A percentile compares a stretch with the other conserved stretches of the same genome.
These are phyloP conservation scores for Ascaphus truei DNA, from an alignment of 2,113 vertebrate genomes.

Conservation along the genomic window DNA sequence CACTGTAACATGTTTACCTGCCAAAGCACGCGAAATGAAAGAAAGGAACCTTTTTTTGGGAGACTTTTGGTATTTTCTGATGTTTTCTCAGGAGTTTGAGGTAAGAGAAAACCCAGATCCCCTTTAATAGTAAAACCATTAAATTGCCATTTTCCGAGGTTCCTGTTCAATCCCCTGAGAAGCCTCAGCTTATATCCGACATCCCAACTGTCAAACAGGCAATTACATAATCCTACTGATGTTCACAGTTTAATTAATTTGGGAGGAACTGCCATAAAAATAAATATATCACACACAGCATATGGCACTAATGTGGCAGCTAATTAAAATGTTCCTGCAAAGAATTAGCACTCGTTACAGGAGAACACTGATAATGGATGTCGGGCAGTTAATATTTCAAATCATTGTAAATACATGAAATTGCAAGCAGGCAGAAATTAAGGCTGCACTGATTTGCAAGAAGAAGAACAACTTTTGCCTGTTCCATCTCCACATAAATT, in stretches of 20 bases:
- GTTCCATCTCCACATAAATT: too few relatives aligned
- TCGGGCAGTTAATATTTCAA: neutral
- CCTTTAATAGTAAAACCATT: conserved; percentile 16
- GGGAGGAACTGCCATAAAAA: conserved; percentile 12
- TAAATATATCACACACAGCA: neutral
- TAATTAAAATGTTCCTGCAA: conserved; percentile 4
- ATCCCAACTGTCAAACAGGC: conserved; percentile 1
- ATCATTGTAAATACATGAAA: neutral
- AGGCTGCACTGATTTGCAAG: too few relatives aligned
- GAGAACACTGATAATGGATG: neutral
- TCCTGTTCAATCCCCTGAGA: neutral
- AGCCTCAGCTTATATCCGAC: neutral
- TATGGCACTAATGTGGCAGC: conserved; percentile 18
- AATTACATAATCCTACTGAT: conserved; percentile 20
- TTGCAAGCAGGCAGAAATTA: neutral
- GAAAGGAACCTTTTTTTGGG: neutral
- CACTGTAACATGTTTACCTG: neutral
- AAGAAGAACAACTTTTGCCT: too few relatives aligned
- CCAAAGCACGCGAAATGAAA: neutral
- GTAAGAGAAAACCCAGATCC: conserved; percentile 7
- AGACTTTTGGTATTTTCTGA: neutral
- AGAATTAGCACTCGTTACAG: neutral
- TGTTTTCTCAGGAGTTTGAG: neutral
- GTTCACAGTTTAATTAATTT: conserved; percentile 4
- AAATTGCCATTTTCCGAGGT: conserved; percentile 14